Evolutionary conservation across 2,797 vertebrate species (phyloP), one percentile per base, ranked within the genome.

Genomic region (Sciurus vulgaris): DNA sequence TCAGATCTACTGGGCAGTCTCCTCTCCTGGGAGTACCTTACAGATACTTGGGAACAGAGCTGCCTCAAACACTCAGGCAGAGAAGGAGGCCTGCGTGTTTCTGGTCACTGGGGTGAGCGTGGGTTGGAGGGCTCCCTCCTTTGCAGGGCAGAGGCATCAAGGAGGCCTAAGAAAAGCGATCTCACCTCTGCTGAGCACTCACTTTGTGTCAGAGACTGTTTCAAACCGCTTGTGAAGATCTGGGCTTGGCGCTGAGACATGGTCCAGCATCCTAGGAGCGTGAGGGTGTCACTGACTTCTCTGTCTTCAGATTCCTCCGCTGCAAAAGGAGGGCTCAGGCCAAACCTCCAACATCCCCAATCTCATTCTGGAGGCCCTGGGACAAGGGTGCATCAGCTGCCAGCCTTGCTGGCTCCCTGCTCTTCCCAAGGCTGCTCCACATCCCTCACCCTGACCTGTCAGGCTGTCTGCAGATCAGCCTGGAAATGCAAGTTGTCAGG

Each of bases 401-500:
- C 73, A 72, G 92, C 97, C 93, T 96, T 30, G 4, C n/a, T 18
- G 56, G 11, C 30, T 35, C 77, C 79, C 79, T 56, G 61, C n/a
- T 30, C 33, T 51, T 49, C n/a, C 59, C 72, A 61, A 51, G 74
- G 56, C 26, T 18, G 44, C 49, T 44, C 14, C 35, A 11, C 41
- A 33, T 15, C 47, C 79, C 35, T 61, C 14, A 18, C 97, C 81
- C 96, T 97, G 97, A 96, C 97, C 96, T 96, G 95, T 96, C 97
- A 92, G 97, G 90, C 95, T 8, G 96, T 87, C 86, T 96, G 97
- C 94, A 94, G 96, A 94, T 95, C 84, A 78, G 95, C 97, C 97
- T 96, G 94, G 96, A 97, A 97, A 96, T 72, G 72, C 74, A 85
- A 47, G 78, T 89, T 93, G 94, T 87, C 77, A 92, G 96, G 94